These are phyloP conservation scores for Taenaris catops DNA, from an alignment of 2,888 invertebrate genomes.

Conservation along the genomic window DNA sequence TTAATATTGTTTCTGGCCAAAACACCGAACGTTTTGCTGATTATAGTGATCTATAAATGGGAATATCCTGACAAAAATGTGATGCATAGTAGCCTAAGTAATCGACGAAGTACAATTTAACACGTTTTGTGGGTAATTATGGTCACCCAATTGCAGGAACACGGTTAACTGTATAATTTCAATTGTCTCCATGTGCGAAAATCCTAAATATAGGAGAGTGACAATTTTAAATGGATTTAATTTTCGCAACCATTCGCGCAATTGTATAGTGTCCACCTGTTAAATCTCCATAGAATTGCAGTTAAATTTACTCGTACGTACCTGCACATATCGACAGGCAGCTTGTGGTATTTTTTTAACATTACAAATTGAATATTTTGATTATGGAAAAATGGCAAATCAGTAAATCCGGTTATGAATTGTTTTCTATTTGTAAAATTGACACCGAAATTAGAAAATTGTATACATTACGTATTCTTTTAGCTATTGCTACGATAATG, in stretches of 20 bases:
- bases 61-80: not conserved
- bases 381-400: too few relatives aligned
- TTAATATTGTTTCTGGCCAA: too few relatives aligned
- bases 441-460: too few relatives aligned
- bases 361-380: too few relatives aligned
- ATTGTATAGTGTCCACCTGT: slow-evolving; percentile 21
- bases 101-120: slow-evolving; percentile 48
- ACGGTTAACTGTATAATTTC: slow-evolving; percentile 40
- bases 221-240: slow-evolving; percentile 30
- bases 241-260: slow-evolving; percentile 23
- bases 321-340: too few relatives aligned
- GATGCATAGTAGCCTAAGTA: not conserved
- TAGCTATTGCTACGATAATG: too few relatives aligned
- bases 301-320: slow-evolving; percentile 11
- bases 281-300: slow-evolving; percentile 12
- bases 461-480: too few relatives aligned
- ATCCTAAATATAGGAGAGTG: slow-evolving; percentile 30
- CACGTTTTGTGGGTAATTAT: slow-evolving; percentile 63
- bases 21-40: too few relatives aligned
- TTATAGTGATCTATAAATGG: not conserved
- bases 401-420: too few relatives aligned
- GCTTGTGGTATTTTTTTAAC: too few relatives aligned
- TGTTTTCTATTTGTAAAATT: too few relatives aligned
- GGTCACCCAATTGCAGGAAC: slow-evolving; percentile 46
- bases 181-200: slow-evolving; percentile 32